Conservation (phyloP, 2,797 vertebrate species). For the Silurus aristotelis region DNA sequence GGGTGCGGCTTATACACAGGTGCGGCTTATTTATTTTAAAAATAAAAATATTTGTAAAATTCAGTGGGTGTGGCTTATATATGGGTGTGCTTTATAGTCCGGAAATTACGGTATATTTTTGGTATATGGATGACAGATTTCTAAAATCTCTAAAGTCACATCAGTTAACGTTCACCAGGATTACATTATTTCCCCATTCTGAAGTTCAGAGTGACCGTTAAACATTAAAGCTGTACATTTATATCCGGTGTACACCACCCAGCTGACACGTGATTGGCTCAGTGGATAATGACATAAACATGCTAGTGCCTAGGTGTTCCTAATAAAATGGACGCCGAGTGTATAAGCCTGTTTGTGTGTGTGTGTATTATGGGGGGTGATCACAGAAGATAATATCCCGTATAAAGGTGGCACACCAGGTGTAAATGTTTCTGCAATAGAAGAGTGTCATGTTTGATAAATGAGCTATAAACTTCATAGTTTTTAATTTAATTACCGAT, state of each 20-base stretch:
- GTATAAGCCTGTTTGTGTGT: neutral
- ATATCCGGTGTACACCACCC: neutral
- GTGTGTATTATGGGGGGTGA: neutral
- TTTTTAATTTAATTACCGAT: conserved; percentile 41
- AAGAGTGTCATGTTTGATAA: conserved; percentile 37
- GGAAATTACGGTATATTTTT: too few species aligned
- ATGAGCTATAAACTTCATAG: conserved; percentile 47
- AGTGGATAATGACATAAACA: neutral
- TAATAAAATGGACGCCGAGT: neutral
- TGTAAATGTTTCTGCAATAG: conserved; percentile 35
- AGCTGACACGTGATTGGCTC: neutral
- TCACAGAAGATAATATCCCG: neutral
- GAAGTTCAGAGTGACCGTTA: neutral
- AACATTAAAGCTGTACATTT: neutral
- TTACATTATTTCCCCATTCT: neutral
- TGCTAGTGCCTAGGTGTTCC: neutral
- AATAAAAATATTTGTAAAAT: too few species aligned
- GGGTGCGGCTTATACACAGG: too few species aligned
- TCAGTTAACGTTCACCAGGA: neutral
- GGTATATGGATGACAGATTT: neutral
- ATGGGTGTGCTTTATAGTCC: too few species aligned
- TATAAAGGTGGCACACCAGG: neutral
- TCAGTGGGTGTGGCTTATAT: too few species aligned
- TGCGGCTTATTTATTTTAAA: too few species aligned
- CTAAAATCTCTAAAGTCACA: neutral